These are phyloP conservation scores for Rhagoletis pomonella DNA, from an alignment of 1,140 invertebrate genomes.

Conservation along the genomic window DNA sequence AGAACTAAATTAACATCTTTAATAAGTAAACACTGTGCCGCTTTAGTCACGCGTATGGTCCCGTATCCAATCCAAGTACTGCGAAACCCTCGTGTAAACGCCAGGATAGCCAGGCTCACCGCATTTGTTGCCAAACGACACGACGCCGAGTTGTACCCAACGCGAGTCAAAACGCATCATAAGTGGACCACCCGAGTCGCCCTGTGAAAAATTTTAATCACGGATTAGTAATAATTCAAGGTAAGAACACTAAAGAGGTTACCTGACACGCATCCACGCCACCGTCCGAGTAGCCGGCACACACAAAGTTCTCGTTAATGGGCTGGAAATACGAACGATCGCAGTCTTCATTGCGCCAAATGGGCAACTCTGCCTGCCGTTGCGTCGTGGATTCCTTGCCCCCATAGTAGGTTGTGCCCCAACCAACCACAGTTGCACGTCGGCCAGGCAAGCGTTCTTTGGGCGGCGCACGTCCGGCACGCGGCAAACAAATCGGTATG, in stretches of 20 bases:
- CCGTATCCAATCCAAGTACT: constrained; percentile 73
- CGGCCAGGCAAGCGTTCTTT: constrained; percentile 71
- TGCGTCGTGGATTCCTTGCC: constrained; percentile 89
- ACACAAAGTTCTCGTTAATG: constrained; percentile 92
- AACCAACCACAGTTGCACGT: constrained; percentile 91
- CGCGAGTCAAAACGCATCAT: constrained; percentile 85
- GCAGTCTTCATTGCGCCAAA: constrained; percentile 94
- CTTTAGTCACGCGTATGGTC: constrained; percentile 71
- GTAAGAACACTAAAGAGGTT: constrained; percentile 54
- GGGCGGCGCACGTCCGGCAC: constrained; percentile 65
- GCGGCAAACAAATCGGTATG: constrained; percentile 90
- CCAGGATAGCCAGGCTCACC: constrained; percentile 90
- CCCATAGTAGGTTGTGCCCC: constrained; percentile 91
- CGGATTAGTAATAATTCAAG: background rate
- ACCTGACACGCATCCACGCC: constrained; percentile 95
- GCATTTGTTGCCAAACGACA: constrained; percentile 94
- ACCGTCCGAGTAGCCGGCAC: constrained; percentile 91
- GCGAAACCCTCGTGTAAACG: constrained; percentile 76
- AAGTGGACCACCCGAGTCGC: constrained; percentile 84
- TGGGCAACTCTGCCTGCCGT: constrained; percentile 87
- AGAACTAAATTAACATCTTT: constrained; percentile 31
- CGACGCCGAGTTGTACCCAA: constrained; percentile 92
- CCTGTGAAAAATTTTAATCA: constrained; percentile 58
- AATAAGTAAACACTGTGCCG: background rate
- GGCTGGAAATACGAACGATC: constrained; percentile 93